These are phyloP conservation scores for Acleris sparsana DNA, from an alignment of 2,888 invertebrate species.

Conservation along the genomic window DNA sequence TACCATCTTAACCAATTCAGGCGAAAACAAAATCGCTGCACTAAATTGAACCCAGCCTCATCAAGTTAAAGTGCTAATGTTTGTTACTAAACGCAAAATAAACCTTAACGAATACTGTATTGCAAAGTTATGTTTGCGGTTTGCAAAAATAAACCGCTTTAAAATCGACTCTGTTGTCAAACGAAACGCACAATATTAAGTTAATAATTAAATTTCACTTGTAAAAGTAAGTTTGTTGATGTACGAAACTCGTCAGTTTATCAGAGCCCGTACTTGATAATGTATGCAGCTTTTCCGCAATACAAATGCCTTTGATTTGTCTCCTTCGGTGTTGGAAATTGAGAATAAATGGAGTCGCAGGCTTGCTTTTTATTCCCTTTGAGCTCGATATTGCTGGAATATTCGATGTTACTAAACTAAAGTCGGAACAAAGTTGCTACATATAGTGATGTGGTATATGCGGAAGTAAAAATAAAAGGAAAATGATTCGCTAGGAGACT, in stretches of 20 bases:
- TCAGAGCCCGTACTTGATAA: slow-evolving; percentile 57
- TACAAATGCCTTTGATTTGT: slow-evolving; percentile 68
- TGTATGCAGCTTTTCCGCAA: slow-evolving; percentile 61
- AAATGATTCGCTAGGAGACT: neutral
- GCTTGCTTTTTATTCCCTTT: slow-evolving; percentile 8
- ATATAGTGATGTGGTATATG: neutral
- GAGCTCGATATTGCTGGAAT: neutral
- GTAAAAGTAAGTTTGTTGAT: slow-evolving; percentile 36
- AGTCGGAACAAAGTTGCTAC: neutral
- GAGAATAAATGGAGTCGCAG: slow-evolving; percentile 36
- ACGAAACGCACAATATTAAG: neutral
- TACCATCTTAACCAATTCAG: slow-evolving; percentile 12
- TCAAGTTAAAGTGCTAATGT: slow-evolving; percentile 17
- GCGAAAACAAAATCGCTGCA: neutral
- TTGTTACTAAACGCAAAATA: neutral
- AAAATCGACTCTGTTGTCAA: slow-evolving; percentile 21
- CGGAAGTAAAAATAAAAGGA: neutral
- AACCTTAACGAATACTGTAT: slow-evolving; percentile 8
- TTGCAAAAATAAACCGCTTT: neutral
- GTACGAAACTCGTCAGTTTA: slow-evolving; percentile 54
- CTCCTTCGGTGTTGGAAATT: slow-evolving; percentile 43
- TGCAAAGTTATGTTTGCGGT: slow-evolving; percentile 9
- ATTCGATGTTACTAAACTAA: slow-evolving; percentile 3
- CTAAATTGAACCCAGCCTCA: slow-evolving; percentile 39
- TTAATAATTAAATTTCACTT: slow-evolving; percentile 20